A percentile compares a stretch with the other conserved stretches of the same genome.
Conservation (phyloP, 35 echinoderm and acorn worm species). For the Nesometra sesokonis region DNA sequence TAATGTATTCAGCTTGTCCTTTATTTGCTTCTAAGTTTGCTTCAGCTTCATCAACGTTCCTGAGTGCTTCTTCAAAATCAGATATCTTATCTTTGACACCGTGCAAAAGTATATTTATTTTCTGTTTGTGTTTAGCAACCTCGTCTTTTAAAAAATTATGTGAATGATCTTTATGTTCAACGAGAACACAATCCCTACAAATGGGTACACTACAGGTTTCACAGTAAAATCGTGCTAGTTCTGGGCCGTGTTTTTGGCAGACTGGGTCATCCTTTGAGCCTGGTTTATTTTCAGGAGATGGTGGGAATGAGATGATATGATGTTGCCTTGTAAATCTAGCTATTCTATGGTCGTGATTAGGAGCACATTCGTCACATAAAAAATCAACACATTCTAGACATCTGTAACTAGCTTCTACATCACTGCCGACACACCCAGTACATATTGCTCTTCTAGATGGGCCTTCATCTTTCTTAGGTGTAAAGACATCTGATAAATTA, state of each 20-base stretch:
- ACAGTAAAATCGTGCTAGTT: slow-evolving; percentile 82
- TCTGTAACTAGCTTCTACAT: slow-evolving; percentile 51
- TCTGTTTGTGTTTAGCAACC: slow-evolving; percentile 80
- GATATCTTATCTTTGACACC: slow-evolving; percentile 82
- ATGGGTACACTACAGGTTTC: slow-evolving; percentile 79
- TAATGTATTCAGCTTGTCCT: slow-evolving; percentile 96
- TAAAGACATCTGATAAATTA: slow-evolving; percentile 93
- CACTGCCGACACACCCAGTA: slow-evolving; percentile 79
- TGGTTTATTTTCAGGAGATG: slow-evolving; percentile 73
- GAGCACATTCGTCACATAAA: slow-evolving; percentile 85
- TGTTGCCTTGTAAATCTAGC: slow-evolving; percentile 84
- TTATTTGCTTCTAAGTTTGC: slow-evolving; percentile 89
- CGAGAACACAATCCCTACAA: slow-evolving; percentile 90
- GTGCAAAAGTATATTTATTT: slow-evolving; percentile 67
- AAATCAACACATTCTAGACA: slow-evolving; percentile 98
- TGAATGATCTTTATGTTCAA: slow-evolving; percentile 92
- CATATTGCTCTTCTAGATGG: slow-evolving; percentile 73
- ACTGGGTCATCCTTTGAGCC: slow-evolving; percentile 44
- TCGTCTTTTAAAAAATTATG: slow-evolving; percentile 96
- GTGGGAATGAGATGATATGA: slow-evolving; percentile 76
- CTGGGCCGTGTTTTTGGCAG: slow-evolving; percentile 60
- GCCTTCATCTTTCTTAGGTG: slow-evolving; percentile 77
- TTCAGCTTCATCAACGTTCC: slow-evolving; percentile 80
- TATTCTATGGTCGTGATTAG: slow-evolving; percentile 81
- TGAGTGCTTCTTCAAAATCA: slow-evolving; percentile 74